phyloP scores from a whole-genome alignment of 2,113 vertebrate species.

The Chaetodon auriga region DNA sequence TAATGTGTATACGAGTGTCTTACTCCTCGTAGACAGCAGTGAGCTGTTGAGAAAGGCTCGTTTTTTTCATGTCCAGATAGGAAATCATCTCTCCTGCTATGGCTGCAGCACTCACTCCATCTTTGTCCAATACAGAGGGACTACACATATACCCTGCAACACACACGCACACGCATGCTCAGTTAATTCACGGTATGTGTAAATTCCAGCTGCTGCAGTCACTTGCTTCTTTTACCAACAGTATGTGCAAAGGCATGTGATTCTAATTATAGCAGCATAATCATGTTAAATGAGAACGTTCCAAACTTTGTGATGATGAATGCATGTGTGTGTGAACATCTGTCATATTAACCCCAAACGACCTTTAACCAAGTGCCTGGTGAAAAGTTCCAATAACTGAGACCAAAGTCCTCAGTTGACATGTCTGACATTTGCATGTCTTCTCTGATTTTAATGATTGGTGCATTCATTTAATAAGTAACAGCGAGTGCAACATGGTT shows the following conservation, averaged over 20 bases:
- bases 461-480: not conserved
- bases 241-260: constrained; percentile 4
- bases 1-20: constrained; percentile 59
- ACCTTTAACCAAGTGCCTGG: constrained; percentile 11
- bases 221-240: constrained; percentile 34
- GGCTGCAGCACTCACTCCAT: constrained; percentile 95
- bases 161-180: not conserved
- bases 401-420: not conserved
- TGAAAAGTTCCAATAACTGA: not conserved
- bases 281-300: constrained; percentile 52
- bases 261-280: constrained; percentile 55
- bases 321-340: constrained; percentile 21
- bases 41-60: constrained; percentile 91
- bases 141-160: constrained; percentile 95
- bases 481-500: not conserved
- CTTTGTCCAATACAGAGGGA: constrained; percentile 95
- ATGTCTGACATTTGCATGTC: not conserved
- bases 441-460: not conserved
- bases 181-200: not conserved
- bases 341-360: constrained; percentile 7
- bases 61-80: constrained; percentile 88
- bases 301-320: constrained; percentile 30
- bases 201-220: constrained; percentile 27
- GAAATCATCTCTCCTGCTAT: constrained; percentile 93
- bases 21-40: constrained; percentile 92